These are phyloP conservation scores for Monopis laevigella DNA, from an alignment of 2,888 invertebrate species.

Conservation along the genomic window DNA sequence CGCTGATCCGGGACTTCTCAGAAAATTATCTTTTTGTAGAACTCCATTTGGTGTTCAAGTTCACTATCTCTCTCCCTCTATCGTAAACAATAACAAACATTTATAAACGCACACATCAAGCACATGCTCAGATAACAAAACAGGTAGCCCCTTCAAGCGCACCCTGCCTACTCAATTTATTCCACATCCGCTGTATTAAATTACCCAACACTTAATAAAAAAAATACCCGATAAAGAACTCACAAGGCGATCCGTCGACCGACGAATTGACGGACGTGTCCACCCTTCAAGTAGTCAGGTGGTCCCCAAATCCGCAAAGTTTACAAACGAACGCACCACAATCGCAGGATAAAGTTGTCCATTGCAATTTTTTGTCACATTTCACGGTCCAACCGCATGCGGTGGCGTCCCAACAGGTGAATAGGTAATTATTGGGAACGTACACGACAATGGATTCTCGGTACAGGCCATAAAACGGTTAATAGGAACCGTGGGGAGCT, in stretches of 20 bases:
- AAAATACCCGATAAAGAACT: conserved; percentile 41
- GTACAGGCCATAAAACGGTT: conserved; percentile 57
- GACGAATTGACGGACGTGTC: conserved; percentile 44
- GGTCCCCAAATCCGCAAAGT: conserved; percentile 57
- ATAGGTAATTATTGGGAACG: conserved; percentile 54
- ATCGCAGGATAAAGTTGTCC: conserved; percentile 36
- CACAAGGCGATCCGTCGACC: conserved; percentile 52
- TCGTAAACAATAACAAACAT: conserved; percentile 34
- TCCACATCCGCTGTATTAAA: conserved; percentile 63
- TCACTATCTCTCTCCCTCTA: conserved; percentile 18
- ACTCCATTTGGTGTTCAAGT: conserved; percentile 32
- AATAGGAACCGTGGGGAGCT: conserved; percentile 34
- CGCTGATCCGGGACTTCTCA: conserved; percentile 46
- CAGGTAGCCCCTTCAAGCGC: conserved; percentile 57
- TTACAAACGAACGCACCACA: conserved; percentile 48
- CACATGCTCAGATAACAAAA: conserved; percentile 46
- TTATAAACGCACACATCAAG: conserved; percentile 25
- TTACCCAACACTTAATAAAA: conserved; percentile 42
- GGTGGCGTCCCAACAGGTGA: conserved; percentile 51
- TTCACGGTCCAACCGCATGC: conserved; percentile 56
- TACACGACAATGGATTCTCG: conserved; percentile 57
- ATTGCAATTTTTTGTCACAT: conserved; percentile 66
- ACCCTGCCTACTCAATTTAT: conserved; percentile 64
- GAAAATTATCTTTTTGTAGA: conserved; percentile 28
- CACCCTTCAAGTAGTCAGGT: conserved; percentile 54